phyloP scores from a whole-genome alignment of 2,113 vertebrate genomes.

The Galbula dea region DNA sequence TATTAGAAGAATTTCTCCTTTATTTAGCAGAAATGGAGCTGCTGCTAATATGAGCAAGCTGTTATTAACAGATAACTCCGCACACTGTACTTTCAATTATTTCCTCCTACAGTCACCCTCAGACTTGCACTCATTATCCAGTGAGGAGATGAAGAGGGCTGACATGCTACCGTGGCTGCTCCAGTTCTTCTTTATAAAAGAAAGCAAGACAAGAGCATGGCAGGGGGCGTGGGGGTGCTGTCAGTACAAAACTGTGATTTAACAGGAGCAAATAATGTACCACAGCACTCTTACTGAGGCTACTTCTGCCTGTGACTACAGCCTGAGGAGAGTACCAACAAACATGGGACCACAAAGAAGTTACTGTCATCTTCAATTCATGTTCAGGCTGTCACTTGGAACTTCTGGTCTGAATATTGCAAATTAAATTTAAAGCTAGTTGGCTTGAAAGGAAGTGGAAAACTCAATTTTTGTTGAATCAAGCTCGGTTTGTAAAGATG shows the following conservation, averaged over 20 bases:
- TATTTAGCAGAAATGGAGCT: slow-evolving; percentile 1
- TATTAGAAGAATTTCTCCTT: slow-evolving; percentile 5
- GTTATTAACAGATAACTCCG: slow-evolving; percentile 12
- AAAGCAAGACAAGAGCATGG: not conserved
- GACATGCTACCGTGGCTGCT: not conserved
- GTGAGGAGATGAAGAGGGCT: not conserved
- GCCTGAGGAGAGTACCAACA: not conserved
- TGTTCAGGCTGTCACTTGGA: not conserved
- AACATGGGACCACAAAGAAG: not conserved
- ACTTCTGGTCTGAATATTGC: not conserved
- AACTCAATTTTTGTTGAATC: not conserved
- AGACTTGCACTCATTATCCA: not conserved
- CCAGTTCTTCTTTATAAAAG: not conserved
- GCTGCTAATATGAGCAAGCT: slow-evolving; percentile 34
- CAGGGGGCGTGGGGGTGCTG: not conserved
- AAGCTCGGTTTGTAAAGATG: not conserved
- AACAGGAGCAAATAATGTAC: not conserved
- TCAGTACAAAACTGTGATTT: not conserved
- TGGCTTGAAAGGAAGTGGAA: not conserved
- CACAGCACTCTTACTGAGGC: not conserved
- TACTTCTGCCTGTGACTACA: not conserved
- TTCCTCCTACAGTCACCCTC: not conserved
- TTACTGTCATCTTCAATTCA: not conserved
- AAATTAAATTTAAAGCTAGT: not conserved
- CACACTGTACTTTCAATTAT: not conserved